Base-by-base conservation (phyloP, 2,888 invertebrate genomes). In the Magallana nippona region DNA sequence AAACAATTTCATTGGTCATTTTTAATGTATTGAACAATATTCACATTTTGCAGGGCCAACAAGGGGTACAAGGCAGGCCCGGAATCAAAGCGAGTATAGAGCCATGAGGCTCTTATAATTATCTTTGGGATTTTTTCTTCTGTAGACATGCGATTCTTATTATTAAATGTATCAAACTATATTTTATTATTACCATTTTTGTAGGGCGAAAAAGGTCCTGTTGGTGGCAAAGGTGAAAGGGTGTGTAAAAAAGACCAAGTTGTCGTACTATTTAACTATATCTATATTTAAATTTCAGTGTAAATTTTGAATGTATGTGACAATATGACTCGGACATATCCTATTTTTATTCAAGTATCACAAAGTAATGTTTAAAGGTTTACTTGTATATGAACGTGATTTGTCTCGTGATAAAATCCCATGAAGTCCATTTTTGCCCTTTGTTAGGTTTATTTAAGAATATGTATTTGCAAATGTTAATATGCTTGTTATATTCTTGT, bases 161-260 rank as follows among this genome's bases (percentile, higher is more conserved):
- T 1, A 55, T 3, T 8, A 8, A 56, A 11, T 56, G 55, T 55
- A 55, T 77, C 32, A 22, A 13, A 19, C 5, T 1, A 77, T 15
- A 78, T 78, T 17, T 3, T 22, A 44, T 81, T 11, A 10, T n/a
- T 55, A 8, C 10, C 81, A 55, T 84, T 78, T 62, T 60, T 88
- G 83, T 83, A 92, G 95, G 97, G 97, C 82, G 97, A 97, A 94
- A 95, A 97, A 94, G 97, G 97, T 89, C 96, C 96, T 93, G 96
- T 96, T 89, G 97, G 97, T 89, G 95, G 95, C 82, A 97, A 97
- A 94, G 98, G 97, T 91, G 97, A 97, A 94, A 95, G 96, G 94
- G 97, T 97, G 95, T 95, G 96, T 89, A 79, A 55, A 44, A 44
- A 8, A 5, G 44, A 2, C 44, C 8, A 8, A 44, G 44, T 44